Evolutionary conservation across 2,113 vertebrate genomes (phyloP), one percentile per base, ranked within the genome.

Genomic region (Nestor notabilis): DNA sequence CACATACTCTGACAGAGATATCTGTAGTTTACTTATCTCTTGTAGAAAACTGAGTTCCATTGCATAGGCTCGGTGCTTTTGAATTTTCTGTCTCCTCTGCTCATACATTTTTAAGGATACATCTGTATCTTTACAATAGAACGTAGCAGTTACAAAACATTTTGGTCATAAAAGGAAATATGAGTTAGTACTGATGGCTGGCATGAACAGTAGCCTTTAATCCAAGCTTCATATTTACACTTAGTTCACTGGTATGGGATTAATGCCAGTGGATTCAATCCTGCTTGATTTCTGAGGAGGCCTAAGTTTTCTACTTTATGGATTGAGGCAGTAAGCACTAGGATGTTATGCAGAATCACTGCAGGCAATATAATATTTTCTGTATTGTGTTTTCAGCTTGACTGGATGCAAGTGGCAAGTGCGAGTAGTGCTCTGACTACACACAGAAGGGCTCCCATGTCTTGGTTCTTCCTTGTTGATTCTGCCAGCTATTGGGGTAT

Each of bases 11-110:
- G 72, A 71, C 64, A 89, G 39, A 74, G 27, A 53, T 49, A 52
- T 53, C 49, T 86, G 71, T 75, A 46, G 50, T 86, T 95, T 92
- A 74, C 93, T 95, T 90, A 87, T 94, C 49, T 77, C 49, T 49
- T 61, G 24, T n/a, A 49, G 71, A 77, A 86, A 89, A 95, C 13
- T 21, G 18, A 90, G 5, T 64, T 94, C 28, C 13, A 27, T 35
- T 79, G 65, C n/a, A 58, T 7, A 74, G 31, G 25, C 37, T 86
- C 63, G 49, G 17, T 20, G n/a, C 27, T 83, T 88, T 77, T 88
- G 49, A 80, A 80, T 86, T 92, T 93, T 93, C 68, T n/a, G 41
- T 83, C 23, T 85, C n/a, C 28, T 82, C 19, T 83, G 24, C 35
- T 83, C 35, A 77, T 76, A 37, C 7, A 83, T 74, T 52, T 92